Conservation (phyloP, 1,140 invertebrate species). For the Nomia melanderi region DNA sequence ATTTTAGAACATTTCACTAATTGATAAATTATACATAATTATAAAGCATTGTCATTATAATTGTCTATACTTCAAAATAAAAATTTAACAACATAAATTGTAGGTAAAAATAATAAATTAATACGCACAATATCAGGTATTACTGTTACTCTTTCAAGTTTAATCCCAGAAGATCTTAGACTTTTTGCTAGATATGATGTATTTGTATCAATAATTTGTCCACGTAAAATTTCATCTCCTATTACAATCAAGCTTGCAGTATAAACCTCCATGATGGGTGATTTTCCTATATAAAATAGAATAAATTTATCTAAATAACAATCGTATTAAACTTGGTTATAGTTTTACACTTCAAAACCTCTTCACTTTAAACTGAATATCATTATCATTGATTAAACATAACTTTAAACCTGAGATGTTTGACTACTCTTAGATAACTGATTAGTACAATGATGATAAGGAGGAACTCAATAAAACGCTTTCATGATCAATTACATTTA, state of each 20-base stretch:
- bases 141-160: slow-evolving; percentile 84
- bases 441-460: background rate
- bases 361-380: background rate
- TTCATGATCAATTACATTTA: slow-evolving; percentile 19
- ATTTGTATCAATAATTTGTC: slow-evolving; percentile 87
- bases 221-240: slow-evolving; percentile 90
- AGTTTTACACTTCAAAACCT: background rate
- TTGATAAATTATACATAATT: background rate
- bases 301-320: slow-evolving; percentile 10
- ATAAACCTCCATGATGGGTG: slow-evolving; percentile 58
- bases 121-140: slow-evolving; percentile 83
- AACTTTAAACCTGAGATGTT: background rate
- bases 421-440: background rate
- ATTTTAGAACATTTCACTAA: slow-evolving; percentile 3
- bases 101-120: slow-evolving; percentile 35
- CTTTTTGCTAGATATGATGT: slow-evolving; percentile 84
- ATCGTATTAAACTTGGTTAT: background rate
- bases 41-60: background rate
- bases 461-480: background rate
- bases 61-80: background rate
- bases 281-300: slow-evolving; percentile 30
- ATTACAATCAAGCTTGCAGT: slow-evolving; percentile 83
- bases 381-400: slow-evolving; percentile 21
- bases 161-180: slow-evolving; percentile 83
- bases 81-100: background rate